Evolutionary conservation across 53 echinoderm and acorn worm species (phyloP), one percentile per base, ranked within the genome.

Genomic region (Holothuria leucospilota): DNA sequence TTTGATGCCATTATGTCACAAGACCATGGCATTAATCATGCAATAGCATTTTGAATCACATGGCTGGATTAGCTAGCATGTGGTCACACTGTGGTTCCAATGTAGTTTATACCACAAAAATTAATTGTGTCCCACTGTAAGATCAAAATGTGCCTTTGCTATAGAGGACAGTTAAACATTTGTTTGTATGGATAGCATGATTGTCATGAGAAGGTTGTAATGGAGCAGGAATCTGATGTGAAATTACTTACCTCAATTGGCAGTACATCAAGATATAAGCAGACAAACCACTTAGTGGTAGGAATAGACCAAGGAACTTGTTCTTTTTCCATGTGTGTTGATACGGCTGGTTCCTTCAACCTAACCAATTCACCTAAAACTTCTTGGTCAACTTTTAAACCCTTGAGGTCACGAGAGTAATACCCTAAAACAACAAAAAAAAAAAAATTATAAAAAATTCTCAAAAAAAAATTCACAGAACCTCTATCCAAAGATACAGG

Each of bases 251-350:
- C 97, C 91, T 97, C 97, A 73, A 97, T 84, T 29, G 97, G 97
- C 71, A 97, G 88, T 56, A 97, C 93, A 87, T 97, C 99, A 28
- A 98, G 87, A 71, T 93, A 98, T 56, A 98, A 89, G 66, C 99
- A 95, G 87, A 98, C 90, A 60, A 98, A 95, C 95, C 95, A 95
- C 51, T 98, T 95, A 26, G 94, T 98, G 25, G 94, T 92, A 3
- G 94, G 92, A n/a, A 98, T 90, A 24, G 99, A 98, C 95, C 95
- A 95, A 0, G 95, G 95, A 28, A 90, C 90, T 24, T 83, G 58
- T n/a, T 98, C 92, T 46, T 81, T 92, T 61, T 92, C 92, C 90
- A 95, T 93, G 72, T 93, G 92, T 13, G 75, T 66, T 18, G 93
- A 88, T 0, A 98, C 63, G 6, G 69, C 86, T 0, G 99, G 99